These are phyloP conservation scores for Caenorhabditis zanzibari DNA, from an alignment of 2,888 invertebrate genomes.

Conservation along the genomic window DNA sequence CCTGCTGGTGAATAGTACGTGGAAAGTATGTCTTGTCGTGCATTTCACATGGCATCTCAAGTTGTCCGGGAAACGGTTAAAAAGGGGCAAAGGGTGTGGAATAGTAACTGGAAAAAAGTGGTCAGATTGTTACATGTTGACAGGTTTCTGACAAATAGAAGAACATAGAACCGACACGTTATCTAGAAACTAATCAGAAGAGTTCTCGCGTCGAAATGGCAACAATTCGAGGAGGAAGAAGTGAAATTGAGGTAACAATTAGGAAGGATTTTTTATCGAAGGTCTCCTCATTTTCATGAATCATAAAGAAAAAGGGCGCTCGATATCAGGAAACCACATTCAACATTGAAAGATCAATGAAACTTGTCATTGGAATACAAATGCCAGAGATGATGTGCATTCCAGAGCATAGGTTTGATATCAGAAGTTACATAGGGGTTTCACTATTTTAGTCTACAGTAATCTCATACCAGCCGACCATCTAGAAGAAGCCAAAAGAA, in stretches of 20 bases:
- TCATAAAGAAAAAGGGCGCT: neutral
- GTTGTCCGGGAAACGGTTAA: conserved; percentile 42
- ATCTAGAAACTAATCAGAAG: conserved; percentile 11
- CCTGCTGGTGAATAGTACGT: conserved; percentile 52
- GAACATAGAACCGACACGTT: conserved; percentile 30
- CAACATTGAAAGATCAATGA: neutral
- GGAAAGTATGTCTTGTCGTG: conserved; percentile 26
- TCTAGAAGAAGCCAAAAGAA: neutral
- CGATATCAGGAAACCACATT: conserved; percentile 20
- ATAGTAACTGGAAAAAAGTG: neutral
- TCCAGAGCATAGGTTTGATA: too few relatives aligned
- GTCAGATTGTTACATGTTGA: conserved; percentile 40
- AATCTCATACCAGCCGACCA: too few relatives aligned
- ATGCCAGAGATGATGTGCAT: too few relatives aligned
- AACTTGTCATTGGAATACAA: neutral
- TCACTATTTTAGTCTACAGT: too few relatives aligned
- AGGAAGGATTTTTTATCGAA: neutral
- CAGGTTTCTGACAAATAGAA: conserved; percentile 36
- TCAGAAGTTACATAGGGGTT: too few relatives aligned
- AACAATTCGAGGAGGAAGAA: conserved; percentile 7
- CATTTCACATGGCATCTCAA: conserved; percentile 35
- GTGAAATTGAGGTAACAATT: neutral
- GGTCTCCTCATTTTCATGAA: neutral
- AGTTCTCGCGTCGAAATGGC: conserved; percentile 14
- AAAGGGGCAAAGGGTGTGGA: conserved; percentile 38